These are phyloP conservation scores for Mus spretus DNA, from an alignment of 2,797 vertebrate genomes.

Conservation along the genomic window DNA sequence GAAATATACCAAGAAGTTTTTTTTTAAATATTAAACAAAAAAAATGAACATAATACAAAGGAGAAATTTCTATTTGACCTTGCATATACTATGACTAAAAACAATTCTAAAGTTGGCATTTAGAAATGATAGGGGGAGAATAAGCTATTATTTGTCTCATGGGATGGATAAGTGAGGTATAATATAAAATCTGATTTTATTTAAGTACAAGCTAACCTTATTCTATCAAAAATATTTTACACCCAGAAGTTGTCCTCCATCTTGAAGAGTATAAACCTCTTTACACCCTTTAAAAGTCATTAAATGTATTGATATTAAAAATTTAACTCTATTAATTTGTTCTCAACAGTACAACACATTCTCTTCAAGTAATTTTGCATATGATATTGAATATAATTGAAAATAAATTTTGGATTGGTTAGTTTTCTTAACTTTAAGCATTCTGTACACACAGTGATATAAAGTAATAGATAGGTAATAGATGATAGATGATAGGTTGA, in stretches of 20 bases:
- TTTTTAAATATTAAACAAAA: neutral
- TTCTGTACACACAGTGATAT: neutral
- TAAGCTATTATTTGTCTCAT: neutral
- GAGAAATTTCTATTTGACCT: neutral
- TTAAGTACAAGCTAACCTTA: neutral
- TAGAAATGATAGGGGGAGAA: neutral
- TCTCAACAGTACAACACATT: conserved; percentile 14
- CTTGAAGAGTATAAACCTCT: neutral
- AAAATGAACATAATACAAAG: conserved; percentile 30
- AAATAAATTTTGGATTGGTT: neutral
- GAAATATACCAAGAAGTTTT: neutral
- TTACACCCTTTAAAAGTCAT: neutral
- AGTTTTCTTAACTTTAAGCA: conserved; percentile 23
- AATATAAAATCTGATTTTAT: conserved; percentile 42
- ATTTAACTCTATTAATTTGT: neutral
- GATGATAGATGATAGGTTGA: neutral
- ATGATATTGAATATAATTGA: conserved; percentile 1
- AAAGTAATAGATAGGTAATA: neutral
- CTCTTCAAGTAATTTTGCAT: neutral
- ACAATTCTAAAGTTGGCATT: neutral
- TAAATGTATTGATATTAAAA: conserved; percentile 8
- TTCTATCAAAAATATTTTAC: conserved; percentile 46
- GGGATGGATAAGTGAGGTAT: neutral
- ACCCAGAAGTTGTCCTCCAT: neutral
- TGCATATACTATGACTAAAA: neutral